A percentile compares a stretch with the other conserved stretches of the same genome.
Evolutionary conservation across 2,888 invertebrate genomes (phyloP).

Genomic region (Drosophila demipolita): DNA sequence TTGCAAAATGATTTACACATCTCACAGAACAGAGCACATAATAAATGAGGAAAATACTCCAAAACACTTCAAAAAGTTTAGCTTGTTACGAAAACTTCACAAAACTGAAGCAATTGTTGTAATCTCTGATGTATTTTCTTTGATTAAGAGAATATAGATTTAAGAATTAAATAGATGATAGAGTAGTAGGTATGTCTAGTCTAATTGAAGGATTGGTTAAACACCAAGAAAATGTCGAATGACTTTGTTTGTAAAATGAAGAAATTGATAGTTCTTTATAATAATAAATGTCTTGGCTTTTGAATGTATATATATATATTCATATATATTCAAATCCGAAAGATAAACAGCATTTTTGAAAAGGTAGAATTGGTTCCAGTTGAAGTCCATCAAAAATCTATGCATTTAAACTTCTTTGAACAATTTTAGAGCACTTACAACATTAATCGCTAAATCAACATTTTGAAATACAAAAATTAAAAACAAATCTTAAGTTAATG

Average conservation of each 20-base stretch:
- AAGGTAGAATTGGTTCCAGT: not conserved
- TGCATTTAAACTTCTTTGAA: not conserved
- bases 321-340: too few relatives aligned
- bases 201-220: not conserved
- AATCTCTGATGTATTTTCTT: not conserved
- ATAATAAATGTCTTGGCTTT: not conserved
- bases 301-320: not conserved
- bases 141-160: not conserved
- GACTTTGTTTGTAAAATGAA: not conserved
- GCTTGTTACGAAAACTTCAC: constrained; percentile 2
- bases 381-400: not conserved
- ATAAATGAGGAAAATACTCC: not conserved
- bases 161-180: not conserved
- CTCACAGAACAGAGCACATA: constrained; percentile 32
- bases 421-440: constrained; percentile 23
- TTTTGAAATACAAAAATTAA: not conserved
- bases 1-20: constrained; percentile 51
- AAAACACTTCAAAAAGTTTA: not conserved
- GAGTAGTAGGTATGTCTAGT: too few relatives aligned
- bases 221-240: not conserved
- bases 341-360: not conserved
- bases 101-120: not conserved
- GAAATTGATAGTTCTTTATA: not conserved
- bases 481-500: not conserved
- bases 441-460: not conserved